phyloP scores from a whole-genome alignment of 2,797 vertebrate genomes.

The Peromyscus nudipes region DNA sequence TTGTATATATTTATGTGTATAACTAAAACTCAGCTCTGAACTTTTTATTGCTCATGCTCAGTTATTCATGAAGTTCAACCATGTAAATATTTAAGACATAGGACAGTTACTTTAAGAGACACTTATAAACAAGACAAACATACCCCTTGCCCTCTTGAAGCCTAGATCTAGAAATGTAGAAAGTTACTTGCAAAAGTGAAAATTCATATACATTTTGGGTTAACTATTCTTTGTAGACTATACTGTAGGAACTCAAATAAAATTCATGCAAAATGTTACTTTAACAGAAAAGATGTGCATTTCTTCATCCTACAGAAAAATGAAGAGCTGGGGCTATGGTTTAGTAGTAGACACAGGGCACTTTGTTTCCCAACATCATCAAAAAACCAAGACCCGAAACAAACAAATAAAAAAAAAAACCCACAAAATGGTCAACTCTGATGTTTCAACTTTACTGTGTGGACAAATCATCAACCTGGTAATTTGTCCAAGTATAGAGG shows the following conservation, averaged over 20 bases:
- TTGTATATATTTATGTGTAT: not conserved
- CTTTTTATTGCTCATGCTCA: not conserved
- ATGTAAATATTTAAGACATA: conserved; percentile 3
- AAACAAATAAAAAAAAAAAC: no score
- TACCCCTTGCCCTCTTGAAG: not conserved
- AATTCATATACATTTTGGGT: conserved; percentile 16
- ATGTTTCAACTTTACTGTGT: conserved; percentile 38
- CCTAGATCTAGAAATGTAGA: conserved; percentile 1
- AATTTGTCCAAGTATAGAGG: conserved; percentile 3
- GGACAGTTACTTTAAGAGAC: conserved; percentile 18
- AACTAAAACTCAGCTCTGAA: not conserved
- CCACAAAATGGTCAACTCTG: not conserved
- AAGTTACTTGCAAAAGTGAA: conserved; percentile 43
- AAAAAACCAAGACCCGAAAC: not conserved
- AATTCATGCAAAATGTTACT: conserved; percentile 27
- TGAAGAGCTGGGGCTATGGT: not conserved
- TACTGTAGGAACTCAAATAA: not conserved
- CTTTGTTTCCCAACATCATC: not conserved
- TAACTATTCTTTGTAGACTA: not conserved
- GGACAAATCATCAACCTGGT: not conserved
- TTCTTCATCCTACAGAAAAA: conserved; percentile 46
- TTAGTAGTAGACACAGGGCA: not conserved
- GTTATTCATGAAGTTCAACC: not conserved
- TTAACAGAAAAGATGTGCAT: not conserved
- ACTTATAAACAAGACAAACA: not conserved